These are phyloP conservation scores for Tetragnatha versicolor DNA, from an alignment of 1,140 invertebrate species.

Conservation along the genomic window DNA sequence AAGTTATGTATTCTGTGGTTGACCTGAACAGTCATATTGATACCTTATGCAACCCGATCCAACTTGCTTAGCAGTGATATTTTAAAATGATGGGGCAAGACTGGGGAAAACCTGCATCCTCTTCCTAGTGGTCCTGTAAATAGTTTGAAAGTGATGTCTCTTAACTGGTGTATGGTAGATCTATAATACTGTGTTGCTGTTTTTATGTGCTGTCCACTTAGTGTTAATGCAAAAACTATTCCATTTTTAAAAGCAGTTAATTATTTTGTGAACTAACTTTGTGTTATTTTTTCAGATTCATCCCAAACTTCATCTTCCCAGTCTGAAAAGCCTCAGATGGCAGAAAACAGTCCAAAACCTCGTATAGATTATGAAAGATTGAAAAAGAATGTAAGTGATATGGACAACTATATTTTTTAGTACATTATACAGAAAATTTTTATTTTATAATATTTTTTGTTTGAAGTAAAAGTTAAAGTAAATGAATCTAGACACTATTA, in stretches of 20 bases:
- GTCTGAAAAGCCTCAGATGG: slow-evolving; percentile 14
- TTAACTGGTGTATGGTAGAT: too few relatives aligned
- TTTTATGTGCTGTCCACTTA: background rate
- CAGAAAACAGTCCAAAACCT: slow-evolving; percentile 42
- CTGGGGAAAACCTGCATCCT: too few relatives aligned
- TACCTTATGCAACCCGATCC: too few relatives aligned
- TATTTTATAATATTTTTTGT: background rate
- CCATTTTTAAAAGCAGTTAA: background rate
- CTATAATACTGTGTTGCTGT: too few relatives aligned
- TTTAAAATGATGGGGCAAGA: too few relatives aligned
- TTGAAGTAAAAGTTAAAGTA: too few relatives aligned
- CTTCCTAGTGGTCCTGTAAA: too few relatives aligned
- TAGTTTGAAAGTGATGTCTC: too few relatives aligned
- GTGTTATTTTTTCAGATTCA: slow-evolving; percentile 7
- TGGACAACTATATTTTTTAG: background rate
- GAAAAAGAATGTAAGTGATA: slow-evolving; percentile 48
- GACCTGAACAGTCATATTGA: too few relatives aligned
- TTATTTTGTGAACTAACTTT: background rate
- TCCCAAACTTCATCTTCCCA: background rate
- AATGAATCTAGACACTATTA: too few relatives aligned
- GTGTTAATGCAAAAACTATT: background rate
- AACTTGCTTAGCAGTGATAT: too few relatives aligned
- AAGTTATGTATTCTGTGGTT: too few relatives aligned
- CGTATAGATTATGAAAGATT: slow-evolving; percentile 50
- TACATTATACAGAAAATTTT: background rate